Percentiles rank a stretch among this genome's conserved stretches.
Evolutionary conservation across 2,888 invertebrate species (phyloP).

Genomic region (Arge pagana): DNA sequence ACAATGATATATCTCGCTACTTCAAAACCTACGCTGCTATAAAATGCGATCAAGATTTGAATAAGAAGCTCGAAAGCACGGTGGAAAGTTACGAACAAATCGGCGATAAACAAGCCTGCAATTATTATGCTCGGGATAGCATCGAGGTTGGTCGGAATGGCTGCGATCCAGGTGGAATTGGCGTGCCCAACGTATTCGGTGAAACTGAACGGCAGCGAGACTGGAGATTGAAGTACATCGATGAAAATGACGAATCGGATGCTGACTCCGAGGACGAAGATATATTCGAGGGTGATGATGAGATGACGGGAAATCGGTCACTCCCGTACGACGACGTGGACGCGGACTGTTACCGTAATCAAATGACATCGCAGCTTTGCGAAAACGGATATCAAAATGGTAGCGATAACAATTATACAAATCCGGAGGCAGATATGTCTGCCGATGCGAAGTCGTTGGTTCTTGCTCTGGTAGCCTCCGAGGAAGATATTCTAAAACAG

Average conservation of each 20-base stretch:
- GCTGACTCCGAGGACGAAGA: background rate
- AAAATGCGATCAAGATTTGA: constrained; percentile 34
- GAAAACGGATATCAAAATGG: constrained; percentile 3
- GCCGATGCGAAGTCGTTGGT: constrained; percentile 38
- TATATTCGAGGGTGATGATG: too few species aligned
- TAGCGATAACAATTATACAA: background rate
- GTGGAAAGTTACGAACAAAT: background rate
- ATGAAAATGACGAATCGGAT: constrained; percentile 9
- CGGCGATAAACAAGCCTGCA: background rate
- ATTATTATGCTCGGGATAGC: too few species aligned
- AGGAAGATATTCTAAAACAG: constrained; percentile 46
- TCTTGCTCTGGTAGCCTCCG: constrained; percentile 45
- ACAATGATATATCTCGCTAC: constrained; percentile 48
- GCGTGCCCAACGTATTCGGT: background rate
- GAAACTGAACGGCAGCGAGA: constrained; percentile 6
- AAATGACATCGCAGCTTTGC: background rate
- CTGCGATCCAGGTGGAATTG: background rate
- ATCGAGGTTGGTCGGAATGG: too few species aligned
- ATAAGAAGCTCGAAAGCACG: background rate
- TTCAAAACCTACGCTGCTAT: constrained; percentile 39
- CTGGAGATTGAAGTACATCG: constrained; percentile 16
- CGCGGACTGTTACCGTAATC: background rate
- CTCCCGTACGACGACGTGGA: constrained; percentile 4
- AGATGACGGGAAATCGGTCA: too few species aligned
- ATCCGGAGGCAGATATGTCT: background rate